Evolutionary conservation across 2,888 invertebrate species (phyloP).

Genomic region (Tachina grossa): DNA sequence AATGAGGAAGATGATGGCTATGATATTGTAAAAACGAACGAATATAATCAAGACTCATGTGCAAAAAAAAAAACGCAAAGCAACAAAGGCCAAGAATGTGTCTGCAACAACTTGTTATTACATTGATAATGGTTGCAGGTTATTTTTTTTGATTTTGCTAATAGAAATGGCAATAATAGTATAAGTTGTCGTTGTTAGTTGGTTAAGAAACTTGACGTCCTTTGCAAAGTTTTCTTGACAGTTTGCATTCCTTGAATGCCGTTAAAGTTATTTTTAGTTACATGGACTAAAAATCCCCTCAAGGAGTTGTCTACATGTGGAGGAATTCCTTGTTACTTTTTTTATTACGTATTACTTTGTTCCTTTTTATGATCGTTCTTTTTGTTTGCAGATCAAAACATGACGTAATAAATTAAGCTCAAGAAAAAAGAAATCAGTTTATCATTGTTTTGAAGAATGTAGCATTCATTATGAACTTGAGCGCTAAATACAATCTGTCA

Average conservation of each 20-base stretch:
- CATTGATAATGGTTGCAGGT: slow-evolving; percentile 26
- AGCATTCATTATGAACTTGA: slow-evolving; percentile 60
- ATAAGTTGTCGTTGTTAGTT: slow-evolving; percentile 29
- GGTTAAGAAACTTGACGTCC: slow-evolving; percentile 63
- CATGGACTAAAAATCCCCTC: slow-evolving; percentile 36
- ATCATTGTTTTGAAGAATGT: slow-evolving; percentile 41
- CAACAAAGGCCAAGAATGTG: slow-evolving; percentile 23
- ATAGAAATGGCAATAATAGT: not conserved
- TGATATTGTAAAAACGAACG: slow-evolving; percentile 27
- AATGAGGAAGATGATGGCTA: slow-evolving; percentile 28
- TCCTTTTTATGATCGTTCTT: not conserved
- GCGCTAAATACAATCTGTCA: slow-evolving; percentile 34
- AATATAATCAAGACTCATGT: slow-evolving; percentile 12
- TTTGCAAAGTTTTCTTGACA: slow-evolving; percentile 46
- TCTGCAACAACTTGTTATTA: slow-evolving; percentile 48
- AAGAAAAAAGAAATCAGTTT: slow-evolving; percentile 11
- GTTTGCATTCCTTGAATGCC: slow-evolving; percentile 64
- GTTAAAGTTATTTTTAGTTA: slow-evolving; percentile 68
- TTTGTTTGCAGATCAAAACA: slow-evolving; percentile 4
- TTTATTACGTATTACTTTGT: not conserved
- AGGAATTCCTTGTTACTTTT: slow-evolving; percentile 51
- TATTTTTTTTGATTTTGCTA: not conserved
- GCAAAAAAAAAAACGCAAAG: not conserved
- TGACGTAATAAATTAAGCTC: slow-evolving; percentile 66
- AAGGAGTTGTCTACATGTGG: slow-evolving; percentile 18